A percentile compares a stretch with the other conserved stretches of the same genome.
Conservation (phyloP, 1,140 invertebrate genomes). For the Hypothenemus hampei region DNA sequence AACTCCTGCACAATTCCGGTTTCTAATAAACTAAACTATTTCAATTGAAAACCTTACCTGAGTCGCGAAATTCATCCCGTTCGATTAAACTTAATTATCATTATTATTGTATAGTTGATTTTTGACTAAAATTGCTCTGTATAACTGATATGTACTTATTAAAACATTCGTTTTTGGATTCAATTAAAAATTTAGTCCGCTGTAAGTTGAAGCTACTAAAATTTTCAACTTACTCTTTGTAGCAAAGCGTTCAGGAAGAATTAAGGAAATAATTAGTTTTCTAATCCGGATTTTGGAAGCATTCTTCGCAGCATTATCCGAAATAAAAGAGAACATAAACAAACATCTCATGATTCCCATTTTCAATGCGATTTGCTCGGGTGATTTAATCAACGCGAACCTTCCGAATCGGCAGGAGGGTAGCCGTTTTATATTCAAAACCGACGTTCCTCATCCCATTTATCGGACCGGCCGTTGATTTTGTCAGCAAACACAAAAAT, state of each 20-base stretch:
- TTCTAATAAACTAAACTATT: conserved; percentile 12
- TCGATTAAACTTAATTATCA: neutral
- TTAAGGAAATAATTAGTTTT: conserved; percentile 14
- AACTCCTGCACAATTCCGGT: conserved; percentile 1
- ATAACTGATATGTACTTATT: neutral
- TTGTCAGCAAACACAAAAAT: conserved; percentile 28
- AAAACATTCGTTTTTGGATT: neutral
- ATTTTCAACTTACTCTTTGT: neutral
- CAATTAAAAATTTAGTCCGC: no score
- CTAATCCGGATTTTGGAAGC: neutral
- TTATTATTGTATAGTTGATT: neutral
- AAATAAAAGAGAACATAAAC: conserved; percentile 16
- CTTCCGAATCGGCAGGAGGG: conserved; percentile 18
- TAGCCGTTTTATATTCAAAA: conserved; percentile 24
- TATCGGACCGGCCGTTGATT: conserved; percentile 26
- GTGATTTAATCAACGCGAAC: conserved; percentile 24
- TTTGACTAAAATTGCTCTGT: neutral
- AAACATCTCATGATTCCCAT: conserved; percentile 20
- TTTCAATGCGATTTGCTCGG: conserved; percentile 22
- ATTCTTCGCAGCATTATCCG: conserved; percentile 1
- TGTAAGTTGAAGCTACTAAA: no score
- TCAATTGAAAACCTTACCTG: conserved; percentile 2
- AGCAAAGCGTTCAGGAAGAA: neutral
- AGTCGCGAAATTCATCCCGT: neutral
- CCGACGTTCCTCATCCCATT: conserved; percentile 16